Evolutionary conservation across 1,140 invertebrate species (phyloP), one percentile per base, ranked within the genome.

Genomic region (Trialeurodes vaporariorum): DNA sequence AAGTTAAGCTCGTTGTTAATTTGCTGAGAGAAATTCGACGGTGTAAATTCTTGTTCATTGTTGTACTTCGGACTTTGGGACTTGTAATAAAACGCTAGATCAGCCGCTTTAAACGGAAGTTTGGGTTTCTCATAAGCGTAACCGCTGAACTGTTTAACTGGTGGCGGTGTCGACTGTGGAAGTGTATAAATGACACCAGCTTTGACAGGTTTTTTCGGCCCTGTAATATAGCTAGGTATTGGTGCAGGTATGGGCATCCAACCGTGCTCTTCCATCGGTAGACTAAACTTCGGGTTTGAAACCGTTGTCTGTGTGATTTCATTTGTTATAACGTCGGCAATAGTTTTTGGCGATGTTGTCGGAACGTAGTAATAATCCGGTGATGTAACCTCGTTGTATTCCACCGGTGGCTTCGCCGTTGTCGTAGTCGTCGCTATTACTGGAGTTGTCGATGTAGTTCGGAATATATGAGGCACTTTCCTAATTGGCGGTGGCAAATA

Each of bases 201-300:
- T 17, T 49, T 49, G 17, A 49, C 34, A 5, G 34, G 34, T 69
- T 68, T 70, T 65, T 67, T 70, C 0, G 68, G 61, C 11, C 70
- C 71, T 65, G 72, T 71, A 21, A 74, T 73, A 61, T 71, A 74
- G 65, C 70, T 72, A 13, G 73, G 73, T 27, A 69, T 66, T 0
- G 72, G 70, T 34, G 73, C 71, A 34, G 73, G 72, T 65, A 74
- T 73, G 21, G 73, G 73, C 26, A 74, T 66, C 73, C 73, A 74
- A 61, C 59, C 67, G 63, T 67, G 69, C 68, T 67, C 68, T 63
- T 21, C 58, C 64, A 69, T 34, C 67, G 63, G 12, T 21, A 58
- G 59, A 2, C 34, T 65, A 25, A 58, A 58, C 26, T 65, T 65
- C 22, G 66, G 64, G 64, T 68, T 61, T 1, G 63, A 27, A 13